Percentiles rank a stretch among this genome's conserved stretches.
Conservation (phyloP, 2,113 vertebrate genomes). For the Phrynosoma blainvillii region DNA sequence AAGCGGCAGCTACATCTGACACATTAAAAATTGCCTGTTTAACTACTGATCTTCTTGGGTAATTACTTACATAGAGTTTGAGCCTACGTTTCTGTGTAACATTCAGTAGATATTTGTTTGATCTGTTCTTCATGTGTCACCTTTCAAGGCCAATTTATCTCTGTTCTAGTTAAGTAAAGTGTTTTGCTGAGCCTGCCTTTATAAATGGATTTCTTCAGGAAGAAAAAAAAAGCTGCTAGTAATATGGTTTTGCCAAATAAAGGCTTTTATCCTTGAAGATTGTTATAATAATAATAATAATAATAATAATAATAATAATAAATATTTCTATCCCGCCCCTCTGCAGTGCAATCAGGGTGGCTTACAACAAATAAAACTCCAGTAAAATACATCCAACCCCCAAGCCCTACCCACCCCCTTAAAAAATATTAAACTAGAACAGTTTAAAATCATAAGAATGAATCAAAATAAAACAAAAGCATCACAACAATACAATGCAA, state of each 20-base stretch:
- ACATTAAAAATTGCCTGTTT: conserved; percentile 57
- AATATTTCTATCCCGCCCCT: no score
- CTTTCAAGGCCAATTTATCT: conserved; percentile 52
- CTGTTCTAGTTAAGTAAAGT: background rate
- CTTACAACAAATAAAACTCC: no score
- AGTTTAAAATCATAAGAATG: no score
- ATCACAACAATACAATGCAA: no score
- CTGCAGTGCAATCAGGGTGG: no score
- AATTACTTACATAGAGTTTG: conserved; percentile 54
- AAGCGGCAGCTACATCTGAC: conserved; percentile 42
- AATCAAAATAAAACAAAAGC: no score
- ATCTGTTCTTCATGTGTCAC: conserved; percentile 24
- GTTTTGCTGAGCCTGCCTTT: conserved; percentile 21
- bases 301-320: no score
- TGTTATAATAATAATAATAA: background rate
- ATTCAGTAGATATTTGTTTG: conserved; percentile 46
- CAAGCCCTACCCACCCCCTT: no score
- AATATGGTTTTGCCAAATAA: background rate
- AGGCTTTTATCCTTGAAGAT: background rate
- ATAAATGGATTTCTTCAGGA: background rate
- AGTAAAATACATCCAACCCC: no score
- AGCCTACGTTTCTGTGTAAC: conserved; percentile 42
- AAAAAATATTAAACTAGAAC: no score
- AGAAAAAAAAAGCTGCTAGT: background rate
- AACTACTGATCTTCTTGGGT: conserved; percentile 28